Conservation (phyloP, 2,797 vertebrate genomes). For the Halcyon chelicuti region DNA sequence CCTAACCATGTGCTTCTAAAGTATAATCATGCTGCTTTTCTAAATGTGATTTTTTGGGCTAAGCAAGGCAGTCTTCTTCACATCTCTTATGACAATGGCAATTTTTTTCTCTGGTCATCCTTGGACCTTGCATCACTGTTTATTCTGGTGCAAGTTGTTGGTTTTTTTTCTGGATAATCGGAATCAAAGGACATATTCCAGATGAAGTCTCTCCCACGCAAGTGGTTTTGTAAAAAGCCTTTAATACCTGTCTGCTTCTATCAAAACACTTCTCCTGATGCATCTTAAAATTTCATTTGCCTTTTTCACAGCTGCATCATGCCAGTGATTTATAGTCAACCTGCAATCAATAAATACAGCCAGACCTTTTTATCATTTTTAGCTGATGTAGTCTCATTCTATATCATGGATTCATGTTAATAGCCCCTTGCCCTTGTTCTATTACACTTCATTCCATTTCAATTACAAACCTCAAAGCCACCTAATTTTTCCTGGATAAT, state of each 20-base stretch:
- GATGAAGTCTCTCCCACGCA: background rate
- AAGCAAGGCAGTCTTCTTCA: background rate
- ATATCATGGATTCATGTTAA: conserved; percentile 5
- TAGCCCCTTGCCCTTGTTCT: conserved; percentile 35
- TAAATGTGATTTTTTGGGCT: background rate
- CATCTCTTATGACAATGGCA: background rate
- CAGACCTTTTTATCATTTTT: conserved; percentile 32
- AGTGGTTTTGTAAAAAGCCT: background rate
- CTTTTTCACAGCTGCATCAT: background rate
- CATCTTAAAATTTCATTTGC: conserved; percentile 28
- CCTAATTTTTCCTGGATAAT: conserved; percentile 35
- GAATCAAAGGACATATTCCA: background rate
- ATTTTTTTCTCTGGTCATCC: background rate
- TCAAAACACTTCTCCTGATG: background rate
- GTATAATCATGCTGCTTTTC: background rate
- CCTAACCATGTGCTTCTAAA: background rate
- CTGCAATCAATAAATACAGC: conserved; percentile 35
- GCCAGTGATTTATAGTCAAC: conserved; percentile 7
- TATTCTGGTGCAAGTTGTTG: background rate
- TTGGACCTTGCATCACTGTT: background rate
- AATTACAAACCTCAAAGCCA: conserved; percentile 48
- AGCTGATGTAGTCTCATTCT: conserved; percentile 1
- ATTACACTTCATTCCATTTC: conserved; percentile 52
- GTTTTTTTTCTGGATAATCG: background rate
- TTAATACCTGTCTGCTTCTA: background rate